Conservation (phyloP, 2,113 vertebrate species). For the Sterrhoptilus dennistouni region DNA sequence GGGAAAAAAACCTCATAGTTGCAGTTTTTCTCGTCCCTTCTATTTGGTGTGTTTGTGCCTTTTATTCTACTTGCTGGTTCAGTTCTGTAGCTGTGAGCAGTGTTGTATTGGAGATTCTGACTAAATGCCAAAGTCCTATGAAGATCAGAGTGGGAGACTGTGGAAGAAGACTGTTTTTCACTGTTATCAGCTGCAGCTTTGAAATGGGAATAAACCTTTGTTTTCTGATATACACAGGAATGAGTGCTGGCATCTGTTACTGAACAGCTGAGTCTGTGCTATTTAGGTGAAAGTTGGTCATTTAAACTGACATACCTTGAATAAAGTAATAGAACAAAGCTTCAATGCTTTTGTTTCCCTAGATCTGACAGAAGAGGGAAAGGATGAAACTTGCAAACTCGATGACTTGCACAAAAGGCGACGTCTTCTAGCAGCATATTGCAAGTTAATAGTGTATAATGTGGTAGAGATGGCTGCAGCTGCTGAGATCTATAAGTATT, state of each 20-base stretch:
- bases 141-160: background rate
- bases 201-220: background rate
- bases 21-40: background rate
- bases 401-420: conserved; percentile 80
- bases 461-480: conserved; percentile 87
- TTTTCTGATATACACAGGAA: background rate
- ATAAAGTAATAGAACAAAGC: background rate
- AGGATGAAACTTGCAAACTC: conserved; percentile 66
- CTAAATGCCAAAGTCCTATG: background rate
- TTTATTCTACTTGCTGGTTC: background rate
- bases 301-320: conserved; percentile 14
- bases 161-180: background rate
- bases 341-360: conserved; percentile 7
- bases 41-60: background rate
- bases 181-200: background rate
- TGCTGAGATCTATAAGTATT: conserved; percentile 84
- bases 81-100: background rate
- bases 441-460: conserved; percentile 84
- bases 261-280: background rate
- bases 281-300: background rate
- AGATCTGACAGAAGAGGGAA: conserved; percentile 49
- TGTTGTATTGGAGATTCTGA: background rate
- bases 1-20: background rate
- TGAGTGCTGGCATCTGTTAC: background rate
- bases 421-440: conserved; percentile 84